phyloP scores from a whole-genome alignment of 1,140 invertebrate species.

The Drosophila yakuba region DNA sequence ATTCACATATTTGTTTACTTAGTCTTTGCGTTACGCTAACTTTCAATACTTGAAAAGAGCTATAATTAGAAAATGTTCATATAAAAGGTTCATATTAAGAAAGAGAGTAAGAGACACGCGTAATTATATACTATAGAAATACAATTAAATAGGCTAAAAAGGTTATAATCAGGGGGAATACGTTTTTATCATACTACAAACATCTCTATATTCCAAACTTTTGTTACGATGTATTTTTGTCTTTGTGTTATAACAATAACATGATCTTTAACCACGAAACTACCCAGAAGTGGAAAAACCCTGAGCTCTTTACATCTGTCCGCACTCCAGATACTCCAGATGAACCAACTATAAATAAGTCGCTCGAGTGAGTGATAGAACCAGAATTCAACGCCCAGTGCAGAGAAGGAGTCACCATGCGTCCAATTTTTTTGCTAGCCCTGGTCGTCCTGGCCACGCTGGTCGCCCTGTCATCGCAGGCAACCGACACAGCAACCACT shows the following conservation, averaged over 20 bases:
- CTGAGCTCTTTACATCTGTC: neutral
- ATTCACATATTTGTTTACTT: neutral
- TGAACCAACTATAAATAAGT: neutral
- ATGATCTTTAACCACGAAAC: neutral
- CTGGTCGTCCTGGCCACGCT: neutral
- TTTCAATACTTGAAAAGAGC: no score
- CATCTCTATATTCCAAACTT: no score
- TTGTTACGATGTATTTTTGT: no score
- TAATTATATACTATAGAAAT: no score
- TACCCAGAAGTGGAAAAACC: neutral
- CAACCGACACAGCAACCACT: no score
- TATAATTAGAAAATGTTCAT: no score
- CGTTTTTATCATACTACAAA: no score
- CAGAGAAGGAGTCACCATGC: slow-evolving; percentile 10
- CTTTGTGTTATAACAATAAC: neutral
- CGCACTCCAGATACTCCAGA: neutral
- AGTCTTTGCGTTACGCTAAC: no score
- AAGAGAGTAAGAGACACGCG: no score
- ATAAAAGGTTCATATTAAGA: no score
- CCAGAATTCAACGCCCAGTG: neutral
- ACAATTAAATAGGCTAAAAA: no score
- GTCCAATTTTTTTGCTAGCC: neutral
- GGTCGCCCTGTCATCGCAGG: neutral
- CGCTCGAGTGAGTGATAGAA: neutral
- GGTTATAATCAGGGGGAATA: no score